These are phyloP conservation scores for Hafferia zeledoni DNA, from an alignment of 2,797 vertebrate species.

Conservation along the genomic window DNA sequence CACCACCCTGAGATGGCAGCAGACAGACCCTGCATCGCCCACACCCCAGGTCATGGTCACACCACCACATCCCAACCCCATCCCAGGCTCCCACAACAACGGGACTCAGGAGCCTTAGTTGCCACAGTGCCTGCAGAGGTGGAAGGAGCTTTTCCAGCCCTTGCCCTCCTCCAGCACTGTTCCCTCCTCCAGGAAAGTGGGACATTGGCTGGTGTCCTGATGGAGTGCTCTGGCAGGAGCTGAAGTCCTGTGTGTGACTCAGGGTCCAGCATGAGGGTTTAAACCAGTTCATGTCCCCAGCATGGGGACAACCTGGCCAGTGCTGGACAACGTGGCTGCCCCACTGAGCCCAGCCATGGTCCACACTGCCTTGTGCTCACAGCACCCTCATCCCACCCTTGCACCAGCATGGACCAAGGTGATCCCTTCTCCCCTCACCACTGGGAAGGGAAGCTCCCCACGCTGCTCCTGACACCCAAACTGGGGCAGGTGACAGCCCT, in stretches of 20 bases:
- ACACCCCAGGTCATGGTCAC: rapidly evolving
- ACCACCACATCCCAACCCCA: rapidly evolving
- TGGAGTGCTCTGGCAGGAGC: rapidly evolving
- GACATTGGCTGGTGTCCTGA: background rate
- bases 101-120: background rate
- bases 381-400: background rate
- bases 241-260: background rate
- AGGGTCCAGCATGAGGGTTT: background rate
- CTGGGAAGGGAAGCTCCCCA: background rate
- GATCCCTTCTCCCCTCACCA: background rate
- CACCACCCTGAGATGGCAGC: rapidly evolving
- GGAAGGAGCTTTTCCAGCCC: background rate
- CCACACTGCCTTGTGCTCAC: rapidly evolving
- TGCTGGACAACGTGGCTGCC: background rate
- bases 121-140: rapidly evolving
- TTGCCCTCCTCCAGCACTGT: background rate
- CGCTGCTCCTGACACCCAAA: background rate
- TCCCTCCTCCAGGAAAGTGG: background rate
- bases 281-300: background rate
- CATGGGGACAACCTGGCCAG: rapidly evolving
- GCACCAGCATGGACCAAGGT: rapidly evolving
- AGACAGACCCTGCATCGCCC: background rate
- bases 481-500: background rate
- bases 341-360: rapidly evolving
- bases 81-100: background rate